Conservation (phyloP, 1,140 invertebrate genomes). For the Chrysoperla carnea region DNA sequence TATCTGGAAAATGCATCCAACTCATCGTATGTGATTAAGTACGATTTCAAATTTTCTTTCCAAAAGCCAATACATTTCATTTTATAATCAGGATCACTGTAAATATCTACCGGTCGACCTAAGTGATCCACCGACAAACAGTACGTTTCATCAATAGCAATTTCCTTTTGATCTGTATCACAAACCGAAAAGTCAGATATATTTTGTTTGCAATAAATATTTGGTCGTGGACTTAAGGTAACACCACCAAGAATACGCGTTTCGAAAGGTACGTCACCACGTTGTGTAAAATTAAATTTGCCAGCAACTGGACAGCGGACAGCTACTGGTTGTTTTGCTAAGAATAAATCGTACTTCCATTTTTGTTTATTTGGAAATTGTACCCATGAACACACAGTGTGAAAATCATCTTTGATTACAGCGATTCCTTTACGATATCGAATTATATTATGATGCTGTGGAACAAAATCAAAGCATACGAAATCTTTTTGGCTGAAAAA, state of each 20-base stretch:
- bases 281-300: conserved; percentile 86
- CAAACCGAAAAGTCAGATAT: conserved; percentile 91
- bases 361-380: conserved; percentile 69
- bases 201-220: conserved; percentile 82
- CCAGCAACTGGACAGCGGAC: conserved; percentile 91
- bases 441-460: conserved; percentile 90
- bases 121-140: conserved; percentile 91
- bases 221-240: conserved; percentile 78
- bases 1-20: conserved; percentile 91
- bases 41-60: conserved; percentile 96
- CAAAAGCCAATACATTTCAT: conserved; percentile 96
- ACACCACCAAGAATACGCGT: conserved; percentile 89
- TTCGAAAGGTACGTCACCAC: conserved; percentile 71
- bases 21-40: conserved; percentile 91
- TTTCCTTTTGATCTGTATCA: conserved; percentile 83
- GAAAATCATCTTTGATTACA: conserved; percentile 76
- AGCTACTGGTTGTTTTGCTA: conserved; percentile 80
- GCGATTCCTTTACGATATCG: conserved; percentile 76
- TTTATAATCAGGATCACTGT: conserved; percentile 89
- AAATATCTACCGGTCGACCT: conserved; percentile 83
- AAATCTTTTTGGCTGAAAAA: conserved; percentile 85
- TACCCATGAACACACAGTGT: conserved; percentile 86
- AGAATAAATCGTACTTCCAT: conserved; percentile 78
- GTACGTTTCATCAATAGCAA: conserved; percentile 85
- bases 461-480: conserved; percentile 91